These are phyloP conservation scores for Clytia hemisphaerica DNA, from an alignment of 30 jellyfish, hydroid and myxozoan species.

Conservation along the genomic window DNA sequence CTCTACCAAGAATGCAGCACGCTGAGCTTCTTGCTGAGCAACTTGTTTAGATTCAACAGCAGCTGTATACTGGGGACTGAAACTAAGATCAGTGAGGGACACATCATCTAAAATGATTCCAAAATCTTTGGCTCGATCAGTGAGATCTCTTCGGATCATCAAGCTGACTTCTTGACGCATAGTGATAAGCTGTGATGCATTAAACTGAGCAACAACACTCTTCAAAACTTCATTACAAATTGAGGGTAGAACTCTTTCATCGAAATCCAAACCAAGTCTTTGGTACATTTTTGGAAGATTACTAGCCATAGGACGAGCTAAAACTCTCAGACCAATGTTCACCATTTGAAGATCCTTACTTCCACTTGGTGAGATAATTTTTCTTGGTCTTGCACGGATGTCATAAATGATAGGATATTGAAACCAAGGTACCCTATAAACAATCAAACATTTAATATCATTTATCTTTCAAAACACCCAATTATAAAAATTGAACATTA, in stretches of 20 bases:
- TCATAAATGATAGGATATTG: conserved; percentile 95
- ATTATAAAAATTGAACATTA: not conserved
- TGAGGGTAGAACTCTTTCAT: conserved; percentile 94
- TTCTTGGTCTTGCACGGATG: conserved; percentile 91
- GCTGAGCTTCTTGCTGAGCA: conserved; percentile 99
- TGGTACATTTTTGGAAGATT: conserved; percentile 86
- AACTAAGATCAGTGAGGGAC: conserved; percentile 94
- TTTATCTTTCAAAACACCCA: not conserved
- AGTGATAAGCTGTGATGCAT: conserved; percentile 98
- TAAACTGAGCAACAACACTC: conserved; percentile 98
- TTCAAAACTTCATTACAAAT: conserved; percentile 97
- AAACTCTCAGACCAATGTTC: conserved; percentile 82
- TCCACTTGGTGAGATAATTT: conserved; percentile 94
- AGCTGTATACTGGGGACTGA: conserved; percentile 95
- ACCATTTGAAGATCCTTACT: conserved; percentile 99
- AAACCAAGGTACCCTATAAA: conserved; percentile 95
- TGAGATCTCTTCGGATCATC: conserved; percentile 77
- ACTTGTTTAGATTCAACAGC: conserved; percentile 99
- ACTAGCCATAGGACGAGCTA: conserved; percentile 91
- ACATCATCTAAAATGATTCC: conserved; percentile 88
- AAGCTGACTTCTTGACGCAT: conserved; percentile 99
- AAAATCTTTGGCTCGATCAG: conserved; percentile 91
- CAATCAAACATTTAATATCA: not conserved
- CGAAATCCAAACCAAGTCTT: conserved; percentile 91
- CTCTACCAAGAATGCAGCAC: conserved; percentile 96